Evolutionary conservation across 2,113 vertebrate species (phyloP).

Genomic region (Melanotaenia duboulayi): DNA sequence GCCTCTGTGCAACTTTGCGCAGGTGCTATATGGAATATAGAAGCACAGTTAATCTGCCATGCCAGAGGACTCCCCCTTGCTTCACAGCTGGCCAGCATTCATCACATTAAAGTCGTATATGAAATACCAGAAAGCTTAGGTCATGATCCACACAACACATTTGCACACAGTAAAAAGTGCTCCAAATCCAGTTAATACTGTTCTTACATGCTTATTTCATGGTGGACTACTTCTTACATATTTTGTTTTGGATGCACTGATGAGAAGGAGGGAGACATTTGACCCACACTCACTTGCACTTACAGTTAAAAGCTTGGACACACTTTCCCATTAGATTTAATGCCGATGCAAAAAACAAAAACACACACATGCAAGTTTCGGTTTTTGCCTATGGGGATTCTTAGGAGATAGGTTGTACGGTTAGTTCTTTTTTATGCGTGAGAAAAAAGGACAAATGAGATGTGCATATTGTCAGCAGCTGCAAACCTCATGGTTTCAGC

Average conservation of each 20-base stretch:
- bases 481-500: neutral
- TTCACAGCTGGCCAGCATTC: constrained; percentile 4
- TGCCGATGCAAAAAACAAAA: neutral
- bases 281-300: neutral
- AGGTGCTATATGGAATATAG: neutral
- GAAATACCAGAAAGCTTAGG: neutral
- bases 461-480: neutral
- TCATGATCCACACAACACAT: constrained; percentile 1
- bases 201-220: too few relatives aligned
- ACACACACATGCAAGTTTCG: neutral
- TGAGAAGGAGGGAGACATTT: neutral
- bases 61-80: neutral
- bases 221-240: neutral
- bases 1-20: neutral
- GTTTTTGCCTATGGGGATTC: too few relatives aligned
- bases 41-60: neutral
- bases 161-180: neutral
- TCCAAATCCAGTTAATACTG: neutral
- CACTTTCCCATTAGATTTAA: neutral
- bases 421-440: neutral
- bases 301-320: too few relatives aligned
- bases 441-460: neutral
- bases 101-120: neutral
- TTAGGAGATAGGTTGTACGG: too few relatives aligned
- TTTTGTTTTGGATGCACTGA: neutral